phyloP scores from a whole-genome alignment of 2,797 vertebrate species.

The Lycodopsis pacificus region DNA sequence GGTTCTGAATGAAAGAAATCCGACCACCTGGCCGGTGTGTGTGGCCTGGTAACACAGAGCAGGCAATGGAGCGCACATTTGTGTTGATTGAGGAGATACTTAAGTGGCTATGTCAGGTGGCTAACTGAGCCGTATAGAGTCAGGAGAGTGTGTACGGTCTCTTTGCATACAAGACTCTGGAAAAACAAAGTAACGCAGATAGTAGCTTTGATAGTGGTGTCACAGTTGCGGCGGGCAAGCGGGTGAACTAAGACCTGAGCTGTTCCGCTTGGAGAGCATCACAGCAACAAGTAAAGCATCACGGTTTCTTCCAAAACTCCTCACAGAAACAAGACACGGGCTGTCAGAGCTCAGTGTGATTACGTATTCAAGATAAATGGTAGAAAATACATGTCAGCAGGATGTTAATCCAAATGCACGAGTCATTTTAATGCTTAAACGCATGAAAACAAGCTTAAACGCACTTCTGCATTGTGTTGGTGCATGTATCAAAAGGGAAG shows the following conservation, averaged over 20 bases:
- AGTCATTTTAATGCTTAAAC: neutral
- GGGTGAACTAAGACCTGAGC: neutral
- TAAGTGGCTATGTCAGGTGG: neutral
- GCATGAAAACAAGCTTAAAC: neutral
- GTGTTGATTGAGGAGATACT: slow-evolving; percentile 40
- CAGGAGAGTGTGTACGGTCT: neutral
- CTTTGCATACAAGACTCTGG: neutral
- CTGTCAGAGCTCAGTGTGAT: slow-evolving; percentile 4
- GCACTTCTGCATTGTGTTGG: neutral
- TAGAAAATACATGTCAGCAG: neutral
- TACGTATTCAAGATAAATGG: slow-evolving; percentile 1
- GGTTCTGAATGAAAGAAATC: slow-evolving; percentile 46
- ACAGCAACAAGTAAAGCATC: slow-evolving; percentile 7
- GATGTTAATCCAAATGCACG: neutral
- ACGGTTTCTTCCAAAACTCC: slow-evolving; percentile 21
- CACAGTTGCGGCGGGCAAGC: neutral
- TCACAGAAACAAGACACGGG: slow-evolving; percentile 15
- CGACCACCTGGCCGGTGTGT: slow-evolving; percentile 38
- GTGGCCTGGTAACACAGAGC: slow-evolving; percentile 21
- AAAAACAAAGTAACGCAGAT: neutral
- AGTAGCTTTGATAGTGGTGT: neutral
- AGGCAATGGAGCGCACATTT: slow-evolving; percentile 28
- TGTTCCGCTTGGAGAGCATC: slow-evolving; percentile 6
- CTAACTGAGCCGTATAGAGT: slow-evolving; percentile 8
- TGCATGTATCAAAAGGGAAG: slow-evolving; percentile 4